Conservation (phyloP, 2,888 invertebrate genomes). For the Apamea epomidion region DNA sequence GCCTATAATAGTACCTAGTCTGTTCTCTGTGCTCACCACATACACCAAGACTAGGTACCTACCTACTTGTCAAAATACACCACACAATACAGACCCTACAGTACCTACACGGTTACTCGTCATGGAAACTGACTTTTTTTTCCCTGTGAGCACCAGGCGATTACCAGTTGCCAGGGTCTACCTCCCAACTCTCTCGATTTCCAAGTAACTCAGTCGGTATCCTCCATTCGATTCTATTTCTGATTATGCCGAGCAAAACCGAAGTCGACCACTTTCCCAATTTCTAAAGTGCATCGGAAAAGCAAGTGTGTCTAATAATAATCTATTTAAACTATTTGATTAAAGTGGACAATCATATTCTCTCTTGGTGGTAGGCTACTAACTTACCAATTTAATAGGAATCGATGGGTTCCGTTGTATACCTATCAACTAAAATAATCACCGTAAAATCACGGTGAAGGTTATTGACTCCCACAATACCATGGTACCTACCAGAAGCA, state of each 20-base stretch:
- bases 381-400: neutral
- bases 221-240: constrained; percentile 1
- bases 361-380: neutral
- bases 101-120: neutral
- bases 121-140: neutral
- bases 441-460: constrained; percentile 12
- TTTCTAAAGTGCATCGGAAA: neutral
- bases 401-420: neutral
- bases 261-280: neutral
- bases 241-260: neutral
- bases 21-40: neutral
- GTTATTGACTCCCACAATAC: constrained; percentile 13
- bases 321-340: neutral
- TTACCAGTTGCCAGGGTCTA: neutral
- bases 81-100: neutral
- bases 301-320: neutral
- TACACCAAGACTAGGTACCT: neutral
- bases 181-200: neutral
- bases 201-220: neutral
- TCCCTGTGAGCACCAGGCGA: neutral
- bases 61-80: neutral
- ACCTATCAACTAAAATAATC: neutral
- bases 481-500: neutral
- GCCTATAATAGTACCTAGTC: neutral
- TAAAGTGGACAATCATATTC: neutral